These are phyloP conservation scores for Eretmocerus hayati DNA, from an alignment of 2,888 invertebrate species.

Conservation along the genomic window DNA sequence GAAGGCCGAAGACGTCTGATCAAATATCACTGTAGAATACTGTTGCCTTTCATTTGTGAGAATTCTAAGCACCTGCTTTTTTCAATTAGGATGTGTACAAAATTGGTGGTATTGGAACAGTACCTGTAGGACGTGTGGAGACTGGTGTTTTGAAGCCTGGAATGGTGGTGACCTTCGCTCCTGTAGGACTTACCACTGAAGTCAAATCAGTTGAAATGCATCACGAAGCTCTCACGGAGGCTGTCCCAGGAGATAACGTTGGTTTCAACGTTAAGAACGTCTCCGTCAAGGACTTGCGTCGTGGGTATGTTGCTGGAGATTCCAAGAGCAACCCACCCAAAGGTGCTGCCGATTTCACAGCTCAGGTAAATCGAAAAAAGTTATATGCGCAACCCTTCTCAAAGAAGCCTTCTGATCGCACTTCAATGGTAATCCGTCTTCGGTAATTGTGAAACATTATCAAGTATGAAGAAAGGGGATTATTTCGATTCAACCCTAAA, in stretches of 20 bases:
- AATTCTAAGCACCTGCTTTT: slow-evolving; percentile 1
- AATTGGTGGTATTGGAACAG: slow-evolving; percentile 99
- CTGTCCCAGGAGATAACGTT: slow-evolving; percentile 98
- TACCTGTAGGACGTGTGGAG: slow-evolving; percentile 99
- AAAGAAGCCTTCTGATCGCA: not conserved
- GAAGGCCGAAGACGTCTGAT: slow-evolving; percentile 41
- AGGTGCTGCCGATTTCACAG: slow-evolving; percentile 89
- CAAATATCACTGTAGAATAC: not conserved
- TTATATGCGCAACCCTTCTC: too few species aligned
- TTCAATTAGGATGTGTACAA: slow-evolving; percentile 93
- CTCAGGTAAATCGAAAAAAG: too few species aligned
- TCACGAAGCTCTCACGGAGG: slow-evolving; percentile 94
- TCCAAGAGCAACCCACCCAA: slow-evolving; percentile 94
- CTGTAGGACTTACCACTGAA: slow-evolving; percentile 95
- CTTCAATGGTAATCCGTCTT: too few species aligned
- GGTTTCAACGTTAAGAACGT: slow-evolving; percentile 99
- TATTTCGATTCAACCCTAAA: too few species aligned
- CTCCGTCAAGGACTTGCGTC: slow-evolving; percentile 97
- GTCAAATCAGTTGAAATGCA: slow-evolving; percentile 99
- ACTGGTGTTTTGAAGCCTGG: slow-evolving; percentile 96
- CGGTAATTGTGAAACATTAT: too few species aligned
- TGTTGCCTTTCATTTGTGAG: too few species aligned
- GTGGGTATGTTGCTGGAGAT: slow-evolving; percentile 98
- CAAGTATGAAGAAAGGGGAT: too few species aligned
- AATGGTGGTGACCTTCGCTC: slow-evolving; percentile 95